phyloP scores from a whole-genome alignment of 2,888 invertebrate genomes.

The Tinea pellionella region DNA sequence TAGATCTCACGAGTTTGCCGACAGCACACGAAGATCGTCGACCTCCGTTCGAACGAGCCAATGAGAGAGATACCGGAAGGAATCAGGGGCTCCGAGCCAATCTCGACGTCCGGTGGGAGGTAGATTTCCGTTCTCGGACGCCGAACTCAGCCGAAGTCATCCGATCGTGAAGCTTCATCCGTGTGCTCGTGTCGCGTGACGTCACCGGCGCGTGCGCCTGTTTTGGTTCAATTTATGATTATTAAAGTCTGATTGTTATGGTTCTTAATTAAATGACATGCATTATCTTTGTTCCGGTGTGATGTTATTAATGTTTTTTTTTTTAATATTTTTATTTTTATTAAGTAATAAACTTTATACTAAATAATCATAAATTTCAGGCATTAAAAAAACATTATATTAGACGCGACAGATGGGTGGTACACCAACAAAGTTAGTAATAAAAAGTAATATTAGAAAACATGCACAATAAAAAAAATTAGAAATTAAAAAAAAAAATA shows the following conservation, averaged over 20 bases:
- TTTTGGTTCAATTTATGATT: constrained; percentile 17
- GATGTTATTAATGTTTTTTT: too few relatives aligned
- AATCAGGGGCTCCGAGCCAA: constrained; percentile 58
- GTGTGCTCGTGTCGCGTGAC: neutral
- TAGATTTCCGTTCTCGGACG: constrained; percentile 11
- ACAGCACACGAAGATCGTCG: constrained; percentile 3
- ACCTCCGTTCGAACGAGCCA: constrained; percentile 5
- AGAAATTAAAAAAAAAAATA: too few relatives aligned
- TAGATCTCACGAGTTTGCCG: constrained; percentile 1
- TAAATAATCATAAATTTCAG: too few relatives aligned
- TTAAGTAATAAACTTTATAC: neutral
- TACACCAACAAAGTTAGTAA: too few relatives aligned
- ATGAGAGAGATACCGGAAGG: constrained; percentile 42
- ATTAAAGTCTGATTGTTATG: constrained; percentile 6
- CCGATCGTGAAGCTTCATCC: constrained; percentile 28
- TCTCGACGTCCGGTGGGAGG: constrained; percentile 54
- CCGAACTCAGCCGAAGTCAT: constrained; percentile 4
- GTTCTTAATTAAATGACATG: neutral
- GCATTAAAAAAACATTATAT: too few relatives aligned
- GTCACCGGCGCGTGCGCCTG: constrained; percentile 41
- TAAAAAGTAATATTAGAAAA: too few relatives aligned
- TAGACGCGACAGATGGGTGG: too few relatives aligned
- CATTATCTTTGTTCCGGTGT: neutral
- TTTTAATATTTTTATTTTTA: too few relatives aligned
- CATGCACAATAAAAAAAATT: too few relatives aligned